A percentile compares a stretch with the other conserved stretches of the same genome.
Evolutionary conservation across 1,140 invertebrate genomes (phyloP).

Genomic region (Atta colombica): DNA sequence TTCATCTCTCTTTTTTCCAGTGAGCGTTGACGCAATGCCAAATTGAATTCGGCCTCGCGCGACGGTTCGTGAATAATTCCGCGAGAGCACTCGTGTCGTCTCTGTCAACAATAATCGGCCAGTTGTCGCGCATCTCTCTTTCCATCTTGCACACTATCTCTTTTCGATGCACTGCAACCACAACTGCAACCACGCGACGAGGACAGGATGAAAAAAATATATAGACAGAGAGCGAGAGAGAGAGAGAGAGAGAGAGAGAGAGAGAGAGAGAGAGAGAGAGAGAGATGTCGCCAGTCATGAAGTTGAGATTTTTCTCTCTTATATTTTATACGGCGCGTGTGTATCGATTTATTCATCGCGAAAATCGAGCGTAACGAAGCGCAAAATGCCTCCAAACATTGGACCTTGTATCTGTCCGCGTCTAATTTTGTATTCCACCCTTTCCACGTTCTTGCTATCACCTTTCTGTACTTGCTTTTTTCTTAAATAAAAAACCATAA

Average conservation of each 20-base stretch:
- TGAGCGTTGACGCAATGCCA: constrained; percentile 59
- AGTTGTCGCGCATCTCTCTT: constrained; percentile 58
- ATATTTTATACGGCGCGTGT: constrained; percentile 45
- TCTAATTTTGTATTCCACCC: constrained; percentile 57
- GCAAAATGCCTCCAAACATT: constrained; percentile 79
- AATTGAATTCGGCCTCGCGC: constrained; percentile 63
- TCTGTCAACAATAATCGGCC: constrained; percentile 73
- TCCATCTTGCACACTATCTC: constrained; percentile 29
- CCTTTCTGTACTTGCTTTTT: constrained; percentile 13
- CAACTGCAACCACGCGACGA: constrained; percentile 29
- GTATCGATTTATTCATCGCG: constrained; percentile 78
- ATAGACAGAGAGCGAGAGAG: background rate
- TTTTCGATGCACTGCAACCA: constrained; percentile 33
- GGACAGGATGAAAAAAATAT: constrained; percentile 10
- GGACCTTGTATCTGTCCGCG: constrained; percentile 40
- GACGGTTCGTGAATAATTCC: constrained; percentile 64
- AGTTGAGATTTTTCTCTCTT: constrained; percentile 23
- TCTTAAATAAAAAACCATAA: constrained; percentile 36
- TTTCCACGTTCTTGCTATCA: constrained; percentile 54
- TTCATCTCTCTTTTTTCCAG: constrained; percentile 13
- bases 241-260: background rate
- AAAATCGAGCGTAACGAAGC: constrained; percentile 79
- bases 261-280: no score
- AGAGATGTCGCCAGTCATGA: background rate
- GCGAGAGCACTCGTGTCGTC: constrained; percentile 51